A percentile compares a stretch with the other conserved stretches of the same genome.
Conservation (phyloP, 2,113 vertebrate genomes). For the Oceanodroma tethys region DNA sequence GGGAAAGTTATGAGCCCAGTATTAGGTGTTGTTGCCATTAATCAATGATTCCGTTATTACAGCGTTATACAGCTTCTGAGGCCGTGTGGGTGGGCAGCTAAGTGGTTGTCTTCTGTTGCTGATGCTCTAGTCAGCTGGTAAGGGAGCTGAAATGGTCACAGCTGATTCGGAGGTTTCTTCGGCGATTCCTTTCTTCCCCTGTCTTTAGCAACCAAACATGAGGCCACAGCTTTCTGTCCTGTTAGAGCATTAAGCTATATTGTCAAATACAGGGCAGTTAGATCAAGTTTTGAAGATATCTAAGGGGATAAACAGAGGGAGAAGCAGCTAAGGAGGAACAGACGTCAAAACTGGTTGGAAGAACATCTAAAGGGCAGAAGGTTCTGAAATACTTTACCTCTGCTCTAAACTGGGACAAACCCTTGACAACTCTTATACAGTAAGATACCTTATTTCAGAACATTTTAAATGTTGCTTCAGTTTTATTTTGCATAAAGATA, state of each 20-base stretch:
- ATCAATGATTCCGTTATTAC: background rate
- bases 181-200: background rate
- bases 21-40: background rate
- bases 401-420: background rate
- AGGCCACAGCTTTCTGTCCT: background rate
- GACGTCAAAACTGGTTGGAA: background rate
- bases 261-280: background rate
- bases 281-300: background rate
- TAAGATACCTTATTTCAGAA: background rate
- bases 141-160: background rate
- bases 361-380: background rate
- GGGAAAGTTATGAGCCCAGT: background rate
- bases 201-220: background rate
- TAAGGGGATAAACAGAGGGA: background rate
- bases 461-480: background rate
- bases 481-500: background rate
- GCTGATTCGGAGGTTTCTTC: background rate
- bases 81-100: background rate
- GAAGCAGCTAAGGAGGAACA: background rate
- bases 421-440: background rate
- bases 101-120: background rate
- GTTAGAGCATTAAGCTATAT: background rate
- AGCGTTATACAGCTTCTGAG: accelerated
- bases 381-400: background rate
- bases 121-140: background rate